phyloP scores from a whole-genome alignment of 2,888 invertebrate species.

The Phalangium opilio region DNA sequence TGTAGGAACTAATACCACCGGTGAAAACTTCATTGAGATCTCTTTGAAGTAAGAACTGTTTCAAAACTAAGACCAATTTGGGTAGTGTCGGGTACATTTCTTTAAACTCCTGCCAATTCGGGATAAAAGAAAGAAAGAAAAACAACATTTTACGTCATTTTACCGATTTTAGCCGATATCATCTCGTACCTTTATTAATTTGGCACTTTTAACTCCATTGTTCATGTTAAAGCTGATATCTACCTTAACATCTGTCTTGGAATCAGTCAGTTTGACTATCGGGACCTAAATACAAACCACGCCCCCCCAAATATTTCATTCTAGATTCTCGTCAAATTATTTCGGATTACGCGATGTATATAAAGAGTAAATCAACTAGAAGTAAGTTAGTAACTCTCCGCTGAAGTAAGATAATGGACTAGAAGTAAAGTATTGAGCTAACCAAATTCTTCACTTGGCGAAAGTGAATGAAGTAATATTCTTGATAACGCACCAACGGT shows the following conservation, averaged over 20 bases:
- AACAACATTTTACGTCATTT: background rate
- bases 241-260: slow-evolving; percentile 70
- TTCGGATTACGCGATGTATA: no score
- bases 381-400: no score
- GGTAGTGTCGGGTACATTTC: slow-evolving; percentile 74
- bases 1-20: slow-evolving; percentile 97
- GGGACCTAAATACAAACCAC: slow-evolving; percentile 53
- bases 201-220: slow-evolving; percentile 91
- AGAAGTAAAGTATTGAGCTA: no score
- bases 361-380: no score
- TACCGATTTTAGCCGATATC: no score
- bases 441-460: no score
- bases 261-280: slow-evolving; percentile 91
- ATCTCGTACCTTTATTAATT: slow-evolving; percentile 56
- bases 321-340: no score
- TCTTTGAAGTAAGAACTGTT: slow-evolving; percentile 93
- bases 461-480: no score
- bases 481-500: no score
- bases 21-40: slow-evolving; percentile 99
- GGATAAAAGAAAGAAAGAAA: slow-evolving; percentile 9
- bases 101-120: slow-evolving; percentile 65
- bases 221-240: slow-evolving; percentile 99
- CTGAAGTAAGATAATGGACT: no score
- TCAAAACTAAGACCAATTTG: slow-evolving; percentile 88
- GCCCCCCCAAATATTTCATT: no score